Evolutionary conservation across 2,797 vertebrate species (phyloP).

Genomic region (Scleropages formosus): DNA sequence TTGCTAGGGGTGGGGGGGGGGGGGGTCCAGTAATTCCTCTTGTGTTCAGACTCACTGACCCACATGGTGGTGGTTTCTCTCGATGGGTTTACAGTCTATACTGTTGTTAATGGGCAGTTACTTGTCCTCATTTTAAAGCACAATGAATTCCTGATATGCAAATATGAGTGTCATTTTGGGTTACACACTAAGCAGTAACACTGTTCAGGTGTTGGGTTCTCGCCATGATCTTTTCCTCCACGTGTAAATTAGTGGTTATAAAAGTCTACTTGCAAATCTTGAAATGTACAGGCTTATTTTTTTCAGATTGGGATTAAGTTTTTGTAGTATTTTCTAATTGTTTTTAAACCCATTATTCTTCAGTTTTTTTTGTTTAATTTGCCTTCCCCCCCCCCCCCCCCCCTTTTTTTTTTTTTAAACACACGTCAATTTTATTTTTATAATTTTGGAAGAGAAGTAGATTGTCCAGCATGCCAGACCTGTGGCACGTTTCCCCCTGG

Average conservation of each 20-base stretch:
- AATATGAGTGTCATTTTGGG: neutral
- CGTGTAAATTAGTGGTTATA: conserved; percentile 1
- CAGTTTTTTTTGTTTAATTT: conserved; percentile 19
- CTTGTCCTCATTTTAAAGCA: conserved; percentile 2
- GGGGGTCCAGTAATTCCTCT: neutral
- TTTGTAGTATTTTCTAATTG: neutral
- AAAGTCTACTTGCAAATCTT: conserved; percentile 21
- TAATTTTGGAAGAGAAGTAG: conserved; percentile 14
- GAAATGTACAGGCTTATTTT: neutral
- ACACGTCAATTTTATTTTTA: neutral
- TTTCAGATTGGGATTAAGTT: conserved; percentile 26
- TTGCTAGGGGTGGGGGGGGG: neutral
- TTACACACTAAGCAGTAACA: neutral
- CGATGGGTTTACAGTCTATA: neutral
- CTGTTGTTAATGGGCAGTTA: conserved; percentile 10
- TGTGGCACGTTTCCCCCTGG: neutral
- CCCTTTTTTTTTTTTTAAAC: conserved; percentile 12
- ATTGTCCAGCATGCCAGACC: conserved; percentile 16
- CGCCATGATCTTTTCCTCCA: conserved; percentile 1
- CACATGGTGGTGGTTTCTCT: conserved; percentile 1
- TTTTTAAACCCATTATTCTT: conserved; percentile 12
- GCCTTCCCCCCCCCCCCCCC: neutral
- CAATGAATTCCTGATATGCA: neutral
- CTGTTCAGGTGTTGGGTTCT: neutral
- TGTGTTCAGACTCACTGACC: neutral